Conservation (phyloP, 2,113 vertebrate species). For the Bujurquina vittata region DNA sequence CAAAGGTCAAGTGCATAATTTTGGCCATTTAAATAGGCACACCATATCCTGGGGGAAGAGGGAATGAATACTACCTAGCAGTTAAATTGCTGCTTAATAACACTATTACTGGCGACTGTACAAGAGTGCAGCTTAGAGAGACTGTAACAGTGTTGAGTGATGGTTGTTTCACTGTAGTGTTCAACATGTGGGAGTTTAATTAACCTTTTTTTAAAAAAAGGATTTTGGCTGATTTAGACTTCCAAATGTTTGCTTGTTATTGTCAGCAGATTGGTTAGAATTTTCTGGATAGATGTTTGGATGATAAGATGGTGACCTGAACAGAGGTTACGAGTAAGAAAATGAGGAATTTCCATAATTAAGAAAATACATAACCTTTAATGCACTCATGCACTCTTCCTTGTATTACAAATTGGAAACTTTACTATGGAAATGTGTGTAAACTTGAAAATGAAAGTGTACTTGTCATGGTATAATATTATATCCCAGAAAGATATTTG, state of each 20-base stretch:
- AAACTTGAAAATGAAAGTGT: too few species aligned
- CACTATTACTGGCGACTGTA: neutral
- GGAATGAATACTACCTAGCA: neutral
- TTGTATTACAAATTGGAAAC: neutral
- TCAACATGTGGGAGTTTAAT: neutral
- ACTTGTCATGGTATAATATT: neutral
- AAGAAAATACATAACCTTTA: too few species aligned
- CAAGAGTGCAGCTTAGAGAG: neutral
- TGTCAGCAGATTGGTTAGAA: too few species aligned
- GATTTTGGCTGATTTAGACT: neutral
- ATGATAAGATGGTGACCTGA: too few species aligned
- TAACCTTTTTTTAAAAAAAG: neutral
- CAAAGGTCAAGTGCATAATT: neutral
- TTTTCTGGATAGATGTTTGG: too few species aligned
- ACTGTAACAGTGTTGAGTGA: neutral
- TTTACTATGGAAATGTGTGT: neutral
- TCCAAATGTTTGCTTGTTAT: too few species aligned
- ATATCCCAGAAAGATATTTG: neutral
- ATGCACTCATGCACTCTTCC: neutral
- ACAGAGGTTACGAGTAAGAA: too few species aligned
- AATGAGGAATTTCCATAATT: too few species aligned
- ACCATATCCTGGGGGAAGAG: neutral
- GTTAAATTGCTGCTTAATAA: neutral
- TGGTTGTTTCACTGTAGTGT: slow-evolving; percentile 5
- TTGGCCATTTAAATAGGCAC: neutral